phyloP scores from a whole-genome alignment of 2,888 invertebrate genomes.

The Pyrochroa serraticornis region DNA sequence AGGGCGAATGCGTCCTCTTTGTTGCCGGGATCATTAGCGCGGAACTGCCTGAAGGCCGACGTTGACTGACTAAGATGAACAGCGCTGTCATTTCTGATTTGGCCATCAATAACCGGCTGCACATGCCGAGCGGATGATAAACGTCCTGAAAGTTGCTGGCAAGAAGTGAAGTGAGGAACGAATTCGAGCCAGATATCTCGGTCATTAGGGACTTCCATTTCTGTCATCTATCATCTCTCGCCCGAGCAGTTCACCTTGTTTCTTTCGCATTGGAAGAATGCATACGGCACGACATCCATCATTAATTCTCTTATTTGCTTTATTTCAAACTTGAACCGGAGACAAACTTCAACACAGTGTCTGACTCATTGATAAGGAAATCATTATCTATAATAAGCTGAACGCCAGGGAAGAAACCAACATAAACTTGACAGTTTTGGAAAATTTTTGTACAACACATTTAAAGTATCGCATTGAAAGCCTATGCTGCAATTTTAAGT shows the following conservation, averaged over 20 bases:
- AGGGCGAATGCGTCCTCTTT: conserved; percentile 13
- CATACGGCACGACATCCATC: conserved; percentile 34
- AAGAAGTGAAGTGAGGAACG: conserved; percentile 49
- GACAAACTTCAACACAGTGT: neutral
- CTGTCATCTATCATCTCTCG: conserved; percentile 53
- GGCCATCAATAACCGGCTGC: conserved; percentile 56
- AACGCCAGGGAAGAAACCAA: no score
- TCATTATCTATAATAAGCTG: no score
- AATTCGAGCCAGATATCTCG: conserved; percentile 52
- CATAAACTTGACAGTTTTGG: no score
- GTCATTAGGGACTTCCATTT: conserved; percentile 54
- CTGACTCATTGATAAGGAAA: no score
- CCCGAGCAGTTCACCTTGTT: conserved; percentile 33
- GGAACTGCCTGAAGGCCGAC: conserved; percentile 43
- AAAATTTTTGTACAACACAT: no score
- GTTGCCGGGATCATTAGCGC: conserved; percentile 52
- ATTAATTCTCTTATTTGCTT: conserved; percentile 39
- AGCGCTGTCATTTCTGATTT: conserved; percentile 56
- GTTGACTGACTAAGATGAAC: conserved; percentile 57
- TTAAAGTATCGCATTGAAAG: no score
- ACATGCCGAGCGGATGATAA: conserved; percentile 52
- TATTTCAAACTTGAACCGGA: neutral
- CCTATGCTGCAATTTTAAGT: no score
- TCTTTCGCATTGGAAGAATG: conserved; percentile 37
- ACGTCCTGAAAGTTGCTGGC: conserved; percentile 51